Percentiles rank a stretch among this genome's conserved stretches.
These are phyloP conservation scores for Bombus superbus DNA, from an alignment of 1,140 invertebrate genomes.

Conservation along the genomic window DNA sequence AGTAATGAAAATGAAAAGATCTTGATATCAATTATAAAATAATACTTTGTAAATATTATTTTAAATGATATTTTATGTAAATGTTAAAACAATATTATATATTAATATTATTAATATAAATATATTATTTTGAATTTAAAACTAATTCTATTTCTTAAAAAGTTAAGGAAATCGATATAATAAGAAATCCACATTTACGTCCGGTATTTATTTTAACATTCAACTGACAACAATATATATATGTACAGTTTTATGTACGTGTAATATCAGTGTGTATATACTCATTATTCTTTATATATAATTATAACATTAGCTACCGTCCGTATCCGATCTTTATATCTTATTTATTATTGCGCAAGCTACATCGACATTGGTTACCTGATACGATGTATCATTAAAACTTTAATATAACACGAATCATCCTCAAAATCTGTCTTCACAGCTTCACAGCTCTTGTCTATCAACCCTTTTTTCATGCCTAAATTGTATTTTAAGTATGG, in stretches of 20 bases:
- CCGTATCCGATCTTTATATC: conserved; percentile 59
- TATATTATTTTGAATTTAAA: not conserved
- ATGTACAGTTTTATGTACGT: conserved; percentile 74
- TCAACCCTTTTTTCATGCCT: conserved; percentile 20
- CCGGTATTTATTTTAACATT: conserved; percentile 82
- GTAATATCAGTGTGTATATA: conserved; percentile 73
- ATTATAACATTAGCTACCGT: conserved; percentile 68
- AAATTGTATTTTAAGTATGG: conserved; percentile 50
- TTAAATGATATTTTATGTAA: no score
- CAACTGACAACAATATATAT: conserved; percentile 81
- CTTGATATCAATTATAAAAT: not conserved
- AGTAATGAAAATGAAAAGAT: not conserved
- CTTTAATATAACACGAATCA: conserved; percentile 52
- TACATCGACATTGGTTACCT: conserved; percentile 54
- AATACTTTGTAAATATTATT: no score
- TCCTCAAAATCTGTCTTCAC: conserved; percentile 45
- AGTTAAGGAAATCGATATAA: not conserved
- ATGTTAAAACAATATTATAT: no score
- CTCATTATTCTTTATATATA: conserved; percentile 63
- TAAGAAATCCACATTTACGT: conserved; percentile 64
- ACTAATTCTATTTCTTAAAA: not conserved
- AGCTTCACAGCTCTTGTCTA: conserved; percentile 10
- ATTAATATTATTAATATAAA: no score
- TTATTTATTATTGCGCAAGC: conserved; percentile 72
- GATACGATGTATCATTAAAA: conserved; percentile 58